A percentile compares a stretch with the other conserved stretches of the same genome.
phyloP scores from a whole-genome alignment of 1,140 invertebrate genomes.

The Riptortus pedestris region DNA sequence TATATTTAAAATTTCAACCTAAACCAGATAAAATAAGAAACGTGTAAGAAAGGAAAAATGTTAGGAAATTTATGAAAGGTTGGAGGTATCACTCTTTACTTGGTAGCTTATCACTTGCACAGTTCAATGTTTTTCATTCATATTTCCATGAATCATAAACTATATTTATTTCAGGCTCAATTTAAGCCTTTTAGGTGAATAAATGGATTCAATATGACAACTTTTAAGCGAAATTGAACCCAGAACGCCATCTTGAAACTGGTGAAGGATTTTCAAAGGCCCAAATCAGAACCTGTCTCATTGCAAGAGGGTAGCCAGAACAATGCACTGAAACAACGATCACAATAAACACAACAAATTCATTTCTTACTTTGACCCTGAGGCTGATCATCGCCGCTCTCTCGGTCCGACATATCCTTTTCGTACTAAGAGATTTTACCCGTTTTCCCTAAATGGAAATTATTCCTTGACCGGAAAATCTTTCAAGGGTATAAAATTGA shows the following conservation, averaged over 20 bases:
- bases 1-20: too few relatives aligned
- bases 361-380: conserved; percentile 38
- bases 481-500: too few relatives aligned
- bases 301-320: not conserved
- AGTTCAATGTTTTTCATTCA: too few relatives aligned
- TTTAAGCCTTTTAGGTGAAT: too few relatives aligned
- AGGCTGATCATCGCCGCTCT: conserved; percentile 41
- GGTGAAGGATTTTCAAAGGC: conserved; percentile 15
- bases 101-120: too few relatives aligned
- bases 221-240: not conserved
- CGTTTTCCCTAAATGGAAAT: conserved; percentile 31
- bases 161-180: too few relatives aligned
- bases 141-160: too few relatives aligned
- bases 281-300: conserved; percentile 1
- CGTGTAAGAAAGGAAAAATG: too few relatives aligned
- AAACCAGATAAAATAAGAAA: too few relatives aligned
- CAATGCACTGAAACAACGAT: not conserved
- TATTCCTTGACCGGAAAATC: conserved; percentile 30
- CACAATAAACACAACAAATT: not conserved
- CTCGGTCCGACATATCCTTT: conserved; percentile 40
- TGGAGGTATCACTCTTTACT: too few relatives aligned
- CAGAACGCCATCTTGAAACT: conserved; percentile 24
- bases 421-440: conserved; percentile 35
- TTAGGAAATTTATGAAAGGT: too few relatives aligned
- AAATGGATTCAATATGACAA: too few relatives aligned